These are phyloP conservation scores for Sinocyclocheilus anophthalmus DNA, from an alignment of 2,113 vertebrate species.

Conservation along the genomic window DNA sequence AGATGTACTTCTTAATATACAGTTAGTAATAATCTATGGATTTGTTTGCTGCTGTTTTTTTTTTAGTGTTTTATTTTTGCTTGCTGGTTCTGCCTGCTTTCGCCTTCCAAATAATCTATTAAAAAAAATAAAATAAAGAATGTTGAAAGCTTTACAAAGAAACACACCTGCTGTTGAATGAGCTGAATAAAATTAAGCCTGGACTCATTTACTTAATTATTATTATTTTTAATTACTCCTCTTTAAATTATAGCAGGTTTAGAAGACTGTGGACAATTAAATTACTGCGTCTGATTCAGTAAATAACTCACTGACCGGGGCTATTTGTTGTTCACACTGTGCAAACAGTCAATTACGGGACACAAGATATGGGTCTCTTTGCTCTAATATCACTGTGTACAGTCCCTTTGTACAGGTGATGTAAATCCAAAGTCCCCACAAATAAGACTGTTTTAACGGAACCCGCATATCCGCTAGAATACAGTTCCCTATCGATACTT, in stretches of 20 bases:
- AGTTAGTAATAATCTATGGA: no score
- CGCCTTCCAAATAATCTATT: no score
- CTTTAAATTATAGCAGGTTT: constrained; percentile 1
- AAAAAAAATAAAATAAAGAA: no score
- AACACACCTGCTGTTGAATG: not conserved
- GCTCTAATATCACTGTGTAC: not conserved
- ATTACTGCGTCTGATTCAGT: not conserved
- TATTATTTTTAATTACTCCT: not conserved
- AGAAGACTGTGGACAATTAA: not conserved
- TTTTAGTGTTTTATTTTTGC: no score
- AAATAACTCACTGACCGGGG: not conserved
- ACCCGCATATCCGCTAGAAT: not conserved
- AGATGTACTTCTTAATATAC: no score
- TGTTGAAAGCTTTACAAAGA: no score
- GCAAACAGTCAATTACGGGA: not conserved
- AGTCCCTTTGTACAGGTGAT: not conserved
- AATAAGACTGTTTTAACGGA: not conserved
- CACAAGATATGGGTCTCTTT: not conserved
- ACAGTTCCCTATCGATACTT: no score
- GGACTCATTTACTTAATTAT: not conserved
- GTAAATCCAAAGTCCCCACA: not conserved
- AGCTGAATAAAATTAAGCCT: not conserved
- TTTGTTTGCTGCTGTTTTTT: no score
- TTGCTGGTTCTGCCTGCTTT: no score
- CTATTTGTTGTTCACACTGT: constrained; percentile 5